These are phyloP conservation scores for Bombyx mori DNA, from an alignment of 1,140 invertebrate species.

Conservation along the genomic window DNA sequence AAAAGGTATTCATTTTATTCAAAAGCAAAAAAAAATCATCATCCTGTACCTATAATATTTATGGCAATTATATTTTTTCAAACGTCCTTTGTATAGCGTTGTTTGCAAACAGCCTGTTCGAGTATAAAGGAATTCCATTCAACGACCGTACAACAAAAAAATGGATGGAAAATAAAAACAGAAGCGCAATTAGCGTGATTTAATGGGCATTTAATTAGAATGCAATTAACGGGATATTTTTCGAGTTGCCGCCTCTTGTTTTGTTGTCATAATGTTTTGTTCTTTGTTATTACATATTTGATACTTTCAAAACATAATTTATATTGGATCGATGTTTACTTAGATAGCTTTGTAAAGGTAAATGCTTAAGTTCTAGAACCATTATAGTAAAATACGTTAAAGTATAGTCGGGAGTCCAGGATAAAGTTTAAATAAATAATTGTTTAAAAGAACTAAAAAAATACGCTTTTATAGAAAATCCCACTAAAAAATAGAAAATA, in stretches of 20 bases:
- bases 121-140: conserved; percentile 65
- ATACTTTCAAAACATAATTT: neutral
- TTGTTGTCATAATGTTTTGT: conserved; percentile 20
- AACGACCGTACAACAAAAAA: conserved; percentile 46
- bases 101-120: conserved; percentile 59
- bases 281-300: conserved; percentile 6
- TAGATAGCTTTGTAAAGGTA: too few species aligned
- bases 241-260: conserved; percentile 25
- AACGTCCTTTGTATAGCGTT: conserved; percentile 56
- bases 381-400: too few species aligned
- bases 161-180: conserved; percentile 58
- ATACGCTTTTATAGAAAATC: too few species aligned
- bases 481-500: too few species aligned
- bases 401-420: too few species aligned
- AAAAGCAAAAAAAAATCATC: neutral
- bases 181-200: conserved; percentile 66
- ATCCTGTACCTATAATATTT: conserved; percentile 30
- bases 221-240: conserved; percentile 56
- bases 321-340: neutral
- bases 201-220: conserved; percentile 64
- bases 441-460: too few species aligned
- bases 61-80: conserved; percentile 56
- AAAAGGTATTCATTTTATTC: too few species aligned
- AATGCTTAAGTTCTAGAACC: too few species aligned
- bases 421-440: too few species aligned